A percentile compares a stretch with the other conserved stretches of the same genome.
phyloP scores from a whole-genome alignment of 2,888 invertebrate genomes.

The Lissonota sp. region DNA sequence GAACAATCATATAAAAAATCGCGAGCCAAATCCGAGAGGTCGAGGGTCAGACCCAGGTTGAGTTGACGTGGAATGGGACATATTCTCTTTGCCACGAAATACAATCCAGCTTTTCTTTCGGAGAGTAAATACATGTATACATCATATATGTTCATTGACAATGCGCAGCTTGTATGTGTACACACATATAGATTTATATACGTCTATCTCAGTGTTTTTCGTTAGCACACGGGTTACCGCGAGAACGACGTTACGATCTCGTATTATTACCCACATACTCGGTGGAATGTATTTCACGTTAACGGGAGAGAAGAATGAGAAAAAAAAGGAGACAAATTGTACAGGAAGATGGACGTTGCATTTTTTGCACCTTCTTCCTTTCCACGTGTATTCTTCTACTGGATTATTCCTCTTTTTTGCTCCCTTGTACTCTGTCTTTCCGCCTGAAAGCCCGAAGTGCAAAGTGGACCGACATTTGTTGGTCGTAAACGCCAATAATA shows the following conservation, averaged over 20 bases:
- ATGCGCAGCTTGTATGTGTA: too few relatives aligned
- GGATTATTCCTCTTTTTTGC: slow-evolving; percentile 20
- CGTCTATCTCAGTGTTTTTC: slow-evolving; percentile 23
- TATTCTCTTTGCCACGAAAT: not conserved
- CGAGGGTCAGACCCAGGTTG: too few relatives aligned
- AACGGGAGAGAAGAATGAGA: slow-evolving; percentile 21
- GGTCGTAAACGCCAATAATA: slow-evolving; percentile 63
- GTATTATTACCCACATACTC: slow-evolving; percentile 52
- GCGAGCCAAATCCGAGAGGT: too few relatives aligned
- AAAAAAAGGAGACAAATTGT: slow-evolving; percentile 6
- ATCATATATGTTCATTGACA: not conserved
- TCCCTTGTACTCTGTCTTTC: slow-evolving; percentile 35
- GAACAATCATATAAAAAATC: too few relatives aligned
- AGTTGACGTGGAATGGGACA: too few relatives aligned
- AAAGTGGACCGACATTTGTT: slow-evolving; percentile 62
- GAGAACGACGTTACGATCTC: slow-evolving; percentile 53
- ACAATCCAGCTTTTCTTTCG: not conserved
- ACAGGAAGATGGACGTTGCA: slow-evolving; percentile 16
- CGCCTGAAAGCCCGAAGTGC: slow-evolving; percentile 55
- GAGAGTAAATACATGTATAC: not conserved
- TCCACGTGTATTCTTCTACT: not conserved
- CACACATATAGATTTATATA: slow-evolving; percentile 1
- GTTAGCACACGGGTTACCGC: slow-evolving; percentile 35
- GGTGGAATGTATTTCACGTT: slow-evolving; percentile 51
- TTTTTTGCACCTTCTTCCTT: not conserved